Conservation (phyloP, 1,140 invertebrate genomes). For the Calosoma granatense region DNA sequence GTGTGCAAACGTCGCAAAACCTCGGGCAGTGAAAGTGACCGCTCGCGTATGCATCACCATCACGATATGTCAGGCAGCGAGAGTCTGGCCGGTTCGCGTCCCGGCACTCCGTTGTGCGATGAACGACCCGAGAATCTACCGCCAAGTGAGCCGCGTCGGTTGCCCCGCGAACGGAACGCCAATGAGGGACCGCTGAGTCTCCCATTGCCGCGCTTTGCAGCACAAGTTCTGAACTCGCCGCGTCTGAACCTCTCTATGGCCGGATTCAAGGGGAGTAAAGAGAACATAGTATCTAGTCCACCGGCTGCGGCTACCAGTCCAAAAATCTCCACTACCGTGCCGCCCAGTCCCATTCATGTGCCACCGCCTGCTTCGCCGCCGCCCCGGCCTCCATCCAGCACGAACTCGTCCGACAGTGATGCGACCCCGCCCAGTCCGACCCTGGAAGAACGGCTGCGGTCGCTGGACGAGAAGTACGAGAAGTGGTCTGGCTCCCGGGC, state of each 20-base stretch:
- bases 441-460: constrained; percentile 79
- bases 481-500: constrained; percentile 68
- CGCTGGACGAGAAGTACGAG: constrained; percentile 86
- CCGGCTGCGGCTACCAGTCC: constrained; percentile 34
- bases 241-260: constrained; percentile 33
- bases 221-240: constrained; percentile 47
- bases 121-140: constrained; percentile 65
- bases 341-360: constrained; percentile 31
- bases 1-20: constrained; percentile 36
- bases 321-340: constrained; percentile 27
- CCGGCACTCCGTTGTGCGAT: constrained; percentile 74
- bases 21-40: constrained; percentile 31
- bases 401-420: constrained; percentile 49
- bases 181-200: constrained; percentile 61
- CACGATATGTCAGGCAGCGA: constrained; percentile 35
- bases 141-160: constrained; percentile 58
- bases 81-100: constrained; percentile 53
- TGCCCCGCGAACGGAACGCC: constrained; percentile 45
- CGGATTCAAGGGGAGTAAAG: constrained; percentile 33
- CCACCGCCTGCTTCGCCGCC: constrained; percentile 50
- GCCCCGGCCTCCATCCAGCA: constrained; percentile 41
- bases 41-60: constrained; percentile 33
- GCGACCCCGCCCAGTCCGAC: constrained; percentile 48
- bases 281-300: constrained; percentile 28
- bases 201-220: constrained; percentile 75